phyloP scores from a whole-genome alignment of 2,888 invertebrate genomes.

The Meghimatium bilineatum region DNA sequence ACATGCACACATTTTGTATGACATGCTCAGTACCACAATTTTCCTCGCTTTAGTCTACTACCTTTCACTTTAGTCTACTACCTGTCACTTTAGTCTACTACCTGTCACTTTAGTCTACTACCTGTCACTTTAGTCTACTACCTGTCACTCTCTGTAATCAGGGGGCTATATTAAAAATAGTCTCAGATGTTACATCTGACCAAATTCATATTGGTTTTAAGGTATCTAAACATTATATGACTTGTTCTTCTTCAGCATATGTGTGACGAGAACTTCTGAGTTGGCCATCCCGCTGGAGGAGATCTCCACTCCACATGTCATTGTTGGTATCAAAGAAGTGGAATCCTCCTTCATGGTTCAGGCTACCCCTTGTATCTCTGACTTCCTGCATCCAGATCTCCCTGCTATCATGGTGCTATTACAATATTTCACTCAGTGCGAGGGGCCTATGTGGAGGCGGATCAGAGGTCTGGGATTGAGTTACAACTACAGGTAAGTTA shows the following conservation, averaged over 20 bases:
- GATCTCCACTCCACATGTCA: slow-evolving; percentile 76
- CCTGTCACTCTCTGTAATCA: too few species aligned
- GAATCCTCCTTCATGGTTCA: slow-evolving; percentile 87
- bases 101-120: too few species aligned
- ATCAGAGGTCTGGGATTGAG: slow-evolving; percentile 91
- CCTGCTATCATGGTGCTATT: slow-evolving; percentile 87
- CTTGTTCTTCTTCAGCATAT: slow-evolving; percentile 2
- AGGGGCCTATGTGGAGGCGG: slow-evolving; percentile 93
- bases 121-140: too few species aligned
- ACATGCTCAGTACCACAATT: too few species aligned
- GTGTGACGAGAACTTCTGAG: slow-evolving; percentile 17
- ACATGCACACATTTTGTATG: too few species aligned
- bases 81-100: too few species aligned
- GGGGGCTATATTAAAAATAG: too few species aligned
- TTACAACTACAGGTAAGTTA: slow-evolving; percentile 83
- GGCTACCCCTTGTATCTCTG: slow-evolving; percentile 83
- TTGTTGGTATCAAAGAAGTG: slow-evolving; percentile 88
- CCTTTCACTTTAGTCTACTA: too few species aligned
- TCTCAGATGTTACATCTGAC: too few species aligned
- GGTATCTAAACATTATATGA: neutral
- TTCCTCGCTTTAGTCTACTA: too few species aligned
- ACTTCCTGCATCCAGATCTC: slow-evolving; percentile 82
- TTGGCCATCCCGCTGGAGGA: slow-evolving; percentile 47
- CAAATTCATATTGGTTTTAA: too few species aligned
- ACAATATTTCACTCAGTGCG: slow-evolving; percentile 90